Conservation (phyloP, 2,113 vertebrate species). For the Anhinga rufa region DNA sequence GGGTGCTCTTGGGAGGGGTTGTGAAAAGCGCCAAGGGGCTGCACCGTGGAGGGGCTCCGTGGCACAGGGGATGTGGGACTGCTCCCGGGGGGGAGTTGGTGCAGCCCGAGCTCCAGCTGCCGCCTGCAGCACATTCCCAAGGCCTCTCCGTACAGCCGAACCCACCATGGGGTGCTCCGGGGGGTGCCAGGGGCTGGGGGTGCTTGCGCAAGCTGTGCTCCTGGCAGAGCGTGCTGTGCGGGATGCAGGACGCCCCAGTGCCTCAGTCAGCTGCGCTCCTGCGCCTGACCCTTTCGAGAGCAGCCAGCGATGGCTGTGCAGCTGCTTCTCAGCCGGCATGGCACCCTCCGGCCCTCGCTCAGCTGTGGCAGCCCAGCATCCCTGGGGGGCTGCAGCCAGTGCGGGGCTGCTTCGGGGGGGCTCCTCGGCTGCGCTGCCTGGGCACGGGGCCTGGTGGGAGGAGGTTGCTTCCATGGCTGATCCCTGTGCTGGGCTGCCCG, state of each 20-base stretch:
- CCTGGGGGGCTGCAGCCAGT: neutral
- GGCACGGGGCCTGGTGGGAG: neutral
- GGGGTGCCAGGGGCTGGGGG: neutral
- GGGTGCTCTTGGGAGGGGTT: neutral
- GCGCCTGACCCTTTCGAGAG: neutral
- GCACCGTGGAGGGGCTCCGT: accelerated
- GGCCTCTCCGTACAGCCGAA: neutral
- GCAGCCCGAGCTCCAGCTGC: neutral
- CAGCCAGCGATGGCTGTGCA: neutral
- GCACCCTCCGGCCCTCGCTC: neutral
- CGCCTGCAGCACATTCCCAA: neutral
- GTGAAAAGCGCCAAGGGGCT: neutral
- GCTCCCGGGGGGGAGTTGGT: neutral
- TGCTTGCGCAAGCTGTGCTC: neutral
- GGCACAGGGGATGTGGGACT: neutral
- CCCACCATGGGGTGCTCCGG: neutral
- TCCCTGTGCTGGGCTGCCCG: neutral
- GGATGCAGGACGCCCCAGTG: no score
- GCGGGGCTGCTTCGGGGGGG: neutral
- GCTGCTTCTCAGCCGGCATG: neutral
- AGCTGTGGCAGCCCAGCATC: neutral
- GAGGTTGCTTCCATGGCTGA: neutral
- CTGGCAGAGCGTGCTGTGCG: accelerated
- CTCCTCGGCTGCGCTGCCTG: neutral
- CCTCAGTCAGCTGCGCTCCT: neutral